Conservation (phyloP, 2,113 vertebrate species). For the Toxotes jaculatrix region DNA sequence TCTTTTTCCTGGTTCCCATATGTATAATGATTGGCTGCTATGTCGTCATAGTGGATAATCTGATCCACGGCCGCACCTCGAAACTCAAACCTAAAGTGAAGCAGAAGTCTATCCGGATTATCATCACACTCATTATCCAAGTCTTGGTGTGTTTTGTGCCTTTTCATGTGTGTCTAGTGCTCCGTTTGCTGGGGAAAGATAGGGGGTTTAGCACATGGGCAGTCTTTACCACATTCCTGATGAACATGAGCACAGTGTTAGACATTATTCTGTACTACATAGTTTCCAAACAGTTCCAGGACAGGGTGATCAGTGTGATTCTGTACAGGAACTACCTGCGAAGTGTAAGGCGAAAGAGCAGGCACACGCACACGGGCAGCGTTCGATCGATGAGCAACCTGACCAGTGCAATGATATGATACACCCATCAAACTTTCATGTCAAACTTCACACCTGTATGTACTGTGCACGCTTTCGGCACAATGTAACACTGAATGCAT, state of each 20-base stretch:
- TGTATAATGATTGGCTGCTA: constrained; percentile 95
- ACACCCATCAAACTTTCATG: background rate
- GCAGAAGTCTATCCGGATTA: constrained; percentile 95
- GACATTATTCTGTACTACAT: constrained; percentile 98
- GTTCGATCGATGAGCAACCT: constrained; percentile 92
- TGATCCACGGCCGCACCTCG: constrained; percentile 90
- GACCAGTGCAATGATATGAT: constrained; percentile 92
- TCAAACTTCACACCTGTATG: background rate
- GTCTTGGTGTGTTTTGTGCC: constrained; percentile 94
- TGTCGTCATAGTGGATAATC: constrained; percentile 90
- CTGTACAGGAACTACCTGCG: constrained; percentile 95
- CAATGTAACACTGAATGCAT: constrained; percentile 54
- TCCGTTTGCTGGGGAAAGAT: constrained; percentile 84
- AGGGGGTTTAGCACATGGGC: constrained; percentile 87
- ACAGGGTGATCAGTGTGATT: constrained; percentile 95
- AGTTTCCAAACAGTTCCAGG: constrained; percentile 98
- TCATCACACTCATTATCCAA: constrained; percentile 92
- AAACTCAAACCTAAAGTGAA: constrained; percentile 96
- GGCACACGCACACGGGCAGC: constrained; percentile 88
- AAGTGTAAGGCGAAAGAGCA: constrained; percentile 93
- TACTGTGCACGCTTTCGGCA: constrained; percentile 16
- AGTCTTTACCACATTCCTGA: constrained; percentile 93
- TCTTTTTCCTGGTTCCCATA: constrained; percentile 93
- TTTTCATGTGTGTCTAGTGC: constrained; percentile 90
- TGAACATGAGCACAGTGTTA: constrained; percentile 95